Base-by-base conservation (phyloP, 2,797 vertebrate species). In the Brachyalestes nurse region DNA sequence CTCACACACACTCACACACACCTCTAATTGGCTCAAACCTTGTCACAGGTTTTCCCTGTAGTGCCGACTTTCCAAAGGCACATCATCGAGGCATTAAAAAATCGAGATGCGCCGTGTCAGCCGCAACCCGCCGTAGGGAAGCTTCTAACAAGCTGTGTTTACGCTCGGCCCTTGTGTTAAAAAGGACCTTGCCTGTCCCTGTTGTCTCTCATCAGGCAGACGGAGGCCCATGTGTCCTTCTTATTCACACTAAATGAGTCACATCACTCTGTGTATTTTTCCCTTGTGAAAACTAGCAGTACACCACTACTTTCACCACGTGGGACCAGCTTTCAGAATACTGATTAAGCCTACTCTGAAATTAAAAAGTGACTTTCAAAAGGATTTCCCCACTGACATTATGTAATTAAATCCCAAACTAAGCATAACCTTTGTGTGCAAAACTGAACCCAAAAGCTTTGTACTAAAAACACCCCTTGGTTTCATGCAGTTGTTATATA, bases 1-100 rank as follows among this genome's bases (percentile, higher is more conserved):
- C 88, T 87, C 88, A 89, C 83, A 74, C 73, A 72, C 28, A 76
- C 86, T 83, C 83, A 80, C 88, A 87, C 88, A 89, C 71, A 75
- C 75, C 65, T 72, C 87, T 93, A 91, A 93, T 92, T 93, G 90
- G 89, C 85, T 85, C 84, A 78, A 83, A 87, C 71, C 87, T 82
- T 86, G 89, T 92, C 90, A 89, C 84, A 60, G 53, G 72, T 86
- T 88, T 81, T 71, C 88, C 87, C 85, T 81, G 84, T 60, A 85
- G 89, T 86, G 75, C 49, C 2, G 38, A 78, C 81, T 89, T 84
- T 88, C 10, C 38, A 86, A 85, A 90, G 70, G 74, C 78, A 72
- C 84, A 58, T 87, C 81, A 23, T 83, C 65, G 77, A 88, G 89
- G 84, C 80, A 82, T 87, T 87, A 34, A 88, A 87, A 82, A 90